Evolutionary conservation across 2,113 vertebrate genomes (phyloP).

Genomic region (Scolopax mira): DNA sequence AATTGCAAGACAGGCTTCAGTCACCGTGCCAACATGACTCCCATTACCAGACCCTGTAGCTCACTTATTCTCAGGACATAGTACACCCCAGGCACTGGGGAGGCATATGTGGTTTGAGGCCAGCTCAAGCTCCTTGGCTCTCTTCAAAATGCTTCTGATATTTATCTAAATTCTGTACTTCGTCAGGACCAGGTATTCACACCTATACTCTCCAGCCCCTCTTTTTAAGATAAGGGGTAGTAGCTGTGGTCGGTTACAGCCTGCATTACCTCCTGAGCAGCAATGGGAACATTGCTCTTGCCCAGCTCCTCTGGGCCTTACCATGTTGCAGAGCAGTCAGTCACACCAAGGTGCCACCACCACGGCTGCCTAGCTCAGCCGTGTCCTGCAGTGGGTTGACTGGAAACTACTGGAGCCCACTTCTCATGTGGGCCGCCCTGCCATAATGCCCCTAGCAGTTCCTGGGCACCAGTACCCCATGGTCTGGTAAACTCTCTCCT

Average conservation of each 20-base stretch:
- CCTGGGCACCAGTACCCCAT: accelerated
- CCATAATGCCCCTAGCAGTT: background rate
- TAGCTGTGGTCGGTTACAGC: background rate
- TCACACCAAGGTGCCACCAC: accelerated
- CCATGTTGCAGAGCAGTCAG: accelerated
- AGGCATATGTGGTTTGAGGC: accelerated
- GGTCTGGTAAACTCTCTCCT: background rate
- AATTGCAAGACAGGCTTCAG: background rate
- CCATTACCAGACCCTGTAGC: too few relatives aligned
- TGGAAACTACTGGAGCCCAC: background rate
- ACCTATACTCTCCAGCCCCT: accelerated
- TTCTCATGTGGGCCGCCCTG: accelerated
- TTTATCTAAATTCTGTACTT: background rate
- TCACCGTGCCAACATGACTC: background rate
- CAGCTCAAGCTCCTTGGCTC: background rate
- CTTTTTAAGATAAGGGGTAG: background rate
- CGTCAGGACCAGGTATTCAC: background rate
- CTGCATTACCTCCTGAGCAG: accelerated
- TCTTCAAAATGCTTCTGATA: background rate
- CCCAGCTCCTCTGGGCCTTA: background rate
- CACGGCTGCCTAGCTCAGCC: background rate
- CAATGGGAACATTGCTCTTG: accelerated
- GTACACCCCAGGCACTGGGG: too few relatives aligned
- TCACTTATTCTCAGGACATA: accelerated
- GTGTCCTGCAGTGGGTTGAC: accelerated